These are phyloP conservation scores for Pipistrellus pipistrellus DNA, from an alignment of 2,797 vertebrate species.

Conservation along the genomic window DNA sequence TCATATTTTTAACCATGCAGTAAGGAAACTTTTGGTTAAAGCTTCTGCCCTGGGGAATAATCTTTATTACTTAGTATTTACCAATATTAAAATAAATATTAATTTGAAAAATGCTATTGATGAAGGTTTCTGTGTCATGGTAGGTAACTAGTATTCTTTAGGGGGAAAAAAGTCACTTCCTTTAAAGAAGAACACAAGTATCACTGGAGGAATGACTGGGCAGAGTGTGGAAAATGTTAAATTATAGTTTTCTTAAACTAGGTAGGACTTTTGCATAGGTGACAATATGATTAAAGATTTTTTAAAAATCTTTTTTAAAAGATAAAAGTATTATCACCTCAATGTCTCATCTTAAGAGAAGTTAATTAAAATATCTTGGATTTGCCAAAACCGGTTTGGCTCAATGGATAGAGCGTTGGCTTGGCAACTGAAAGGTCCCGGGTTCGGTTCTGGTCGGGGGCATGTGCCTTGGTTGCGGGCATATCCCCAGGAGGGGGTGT, in stretches of 20 bases:
- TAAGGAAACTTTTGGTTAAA: slow-evolving; percentile 5
- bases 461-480: no score
- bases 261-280: neutral
- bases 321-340: neutral
- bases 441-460: no score
- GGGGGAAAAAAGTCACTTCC: neutral
- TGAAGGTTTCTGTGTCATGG: neutral
- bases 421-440: no score
- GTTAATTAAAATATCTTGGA: neutral
- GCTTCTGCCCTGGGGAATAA: neutral
- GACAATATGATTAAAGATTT: slow-evolving; percentile 22
- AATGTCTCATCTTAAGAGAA: neutral
- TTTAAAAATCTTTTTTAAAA: slow-evolving; percentile 19
- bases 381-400: neutral
- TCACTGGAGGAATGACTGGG: neutral
- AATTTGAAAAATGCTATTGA: neutral
- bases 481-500: no score
- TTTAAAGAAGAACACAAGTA: neutral
- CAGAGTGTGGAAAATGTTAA: neutral
- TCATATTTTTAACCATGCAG: slow-evolving; percentile 22
- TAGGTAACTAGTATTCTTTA: slow-evolving; percentile 11
- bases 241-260: slow-evolving; percentile 5
- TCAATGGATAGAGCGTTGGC: no score
- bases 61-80: neutral
- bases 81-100: slow-evolving; percentile 43